Evolutionary conservation across 2,888 invertebrate genomes (phyloP).

Genomic region (Elaeidobius kamerunicus): DNA sequence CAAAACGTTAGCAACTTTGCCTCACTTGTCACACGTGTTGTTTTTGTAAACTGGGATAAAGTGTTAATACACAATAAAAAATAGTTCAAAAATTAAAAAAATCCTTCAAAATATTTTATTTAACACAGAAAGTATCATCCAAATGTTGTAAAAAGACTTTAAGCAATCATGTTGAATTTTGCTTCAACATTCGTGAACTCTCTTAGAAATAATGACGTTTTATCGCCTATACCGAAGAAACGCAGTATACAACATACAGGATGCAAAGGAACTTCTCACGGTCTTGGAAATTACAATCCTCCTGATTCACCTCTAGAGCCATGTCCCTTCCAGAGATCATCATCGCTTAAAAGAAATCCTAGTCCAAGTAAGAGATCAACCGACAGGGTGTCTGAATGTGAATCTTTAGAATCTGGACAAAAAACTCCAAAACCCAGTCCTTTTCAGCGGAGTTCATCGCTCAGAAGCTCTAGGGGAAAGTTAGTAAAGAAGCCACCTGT

Average conservation of each 20-base stretch:
- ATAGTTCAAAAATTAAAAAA: not conserved
- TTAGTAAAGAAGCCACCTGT: conserved; percentile 20
- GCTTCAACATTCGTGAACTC: conserved; percentile 57
- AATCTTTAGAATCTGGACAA: conserved; percentile 22
- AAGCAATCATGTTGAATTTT: conserved; percentile 44
- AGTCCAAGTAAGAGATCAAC: conserved; percentile 3
- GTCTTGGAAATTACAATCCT: conserved; percentile 58
- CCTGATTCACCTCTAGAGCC: conserved; percentile 43
- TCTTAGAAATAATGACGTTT: conserved; percentile 52
- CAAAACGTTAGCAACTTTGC: too few relatives aligned
- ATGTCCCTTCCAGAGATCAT: conserved; percentile 48
- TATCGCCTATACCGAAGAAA: conserved; percentile 52
- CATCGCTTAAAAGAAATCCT: conserved; percentile 47
- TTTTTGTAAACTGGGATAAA: too few relatives aligned
- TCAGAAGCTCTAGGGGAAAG: conserved; percentile 29
- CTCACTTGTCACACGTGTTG: not conserved
- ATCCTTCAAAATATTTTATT: conserved; percentile 11
- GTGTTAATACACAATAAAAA: too few relatives aligned
- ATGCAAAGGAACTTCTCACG: conserved; percentile 75
- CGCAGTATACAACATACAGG: conserved; percentile 58
- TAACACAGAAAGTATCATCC: not conserved
- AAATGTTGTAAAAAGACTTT: not conserved
- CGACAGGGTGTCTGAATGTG: conserved; percentile 35
- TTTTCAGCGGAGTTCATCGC: conserved; percentile 35
- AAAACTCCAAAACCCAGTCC: conserved; percentile 23